Conservation (phyloP, 2,113 vertebrate genomes). For the Microcebus tavaratra region DNA sequence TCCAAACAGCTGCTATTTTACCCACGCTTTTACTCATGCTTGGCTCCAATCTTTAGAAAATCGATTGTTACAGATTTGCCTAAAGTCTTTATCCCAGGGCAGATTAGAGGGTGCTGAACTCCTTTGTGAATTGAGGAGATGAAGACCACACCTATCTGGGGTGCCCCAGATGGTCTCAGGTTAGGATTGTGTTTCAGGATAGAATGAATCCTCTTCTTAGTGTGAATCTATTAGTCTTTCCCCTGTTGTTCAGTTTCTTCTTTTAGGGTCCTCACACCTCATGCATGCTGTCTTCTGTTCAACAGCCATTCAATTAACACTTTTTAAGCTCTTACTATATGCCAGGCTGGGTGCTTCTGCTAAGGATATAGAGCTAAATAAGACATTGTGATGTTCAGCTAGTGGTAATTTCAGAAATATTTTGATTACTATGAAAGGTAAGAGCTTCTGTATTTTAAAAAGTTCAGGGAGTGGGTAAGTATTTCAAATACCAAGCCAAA, state of each 20-base stretch:
- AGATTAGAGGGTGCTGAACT: neutral
- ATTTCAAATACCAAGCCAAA: neutral
- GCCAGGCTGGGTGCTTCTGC: neutral
- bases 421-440: neutral
- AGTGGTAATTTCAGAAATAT: neutral
- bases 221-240: neutral
- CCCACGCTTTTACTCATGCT: neutral
- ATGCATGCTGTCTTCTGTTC: neutral
- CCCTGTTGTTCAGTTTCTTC: neutral
- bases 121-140: neutral
- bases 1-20: neutral
- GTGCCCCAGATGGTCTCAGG: neutral
- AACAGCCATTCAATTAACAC: neutral
- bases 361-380: neutral
- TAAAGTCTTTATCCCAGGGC: neutral
- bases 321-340: neutral
- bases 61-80: neutral
- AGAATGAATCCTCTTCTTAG: neutral
- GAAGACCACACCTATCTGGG: neutral
- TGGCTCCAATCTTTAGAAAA: conserved; percentile 13
- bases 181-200: neutral
- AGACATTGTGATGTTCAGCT: neutral
- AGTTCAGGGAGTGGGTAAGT: neutral
- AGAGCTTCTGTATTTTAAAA: neutral
- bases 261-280: neutral